Conservation (phyloP, 2,797 vertebrate genomes). For the Oceanodroma leucorhoa region DNA sequence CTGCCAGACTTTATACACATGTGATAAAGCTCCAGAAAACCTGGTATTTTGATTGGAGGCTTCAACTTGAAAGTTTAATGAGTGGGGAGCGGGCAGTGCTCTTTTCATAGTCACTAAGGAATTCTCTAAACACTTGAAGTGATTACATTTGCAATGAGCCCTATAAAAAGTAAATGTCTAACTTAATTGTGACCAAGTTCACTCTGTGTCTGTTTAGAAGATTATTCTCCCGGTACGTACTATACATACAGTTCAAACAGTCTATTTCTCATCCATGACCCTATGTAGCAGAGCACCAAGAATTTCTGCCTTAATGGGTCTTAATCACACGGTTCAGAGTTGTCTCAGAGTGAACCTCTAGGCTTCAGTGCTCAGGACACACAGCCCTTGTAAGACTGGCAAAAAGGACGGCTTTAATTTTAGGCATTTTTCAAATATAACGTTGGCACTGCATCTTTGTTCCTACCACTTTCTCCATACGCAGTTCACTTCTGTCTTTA, state of each 20-base stretch:
- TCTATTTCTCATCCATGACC: not conserved
- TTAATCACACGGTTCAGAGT: accelerated
- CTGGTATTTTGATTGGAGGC: not conserved
- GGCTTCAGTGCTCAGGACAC: not conserved
- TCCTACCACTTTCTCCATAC: not conserved
- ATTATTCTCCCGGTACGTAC: not conserved
- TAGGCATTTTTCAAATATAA: not conserved
- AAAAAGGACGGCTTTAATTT: not conserved
- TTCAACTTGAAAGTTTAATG: not conserved
- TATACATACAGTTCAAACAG: not conserved
- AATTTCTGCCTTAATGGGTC: not conserved
- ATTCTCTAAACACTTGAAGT: not conserved
- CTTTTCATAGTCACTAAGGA: not conserved
- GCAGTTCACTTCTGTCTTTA: not conserved
- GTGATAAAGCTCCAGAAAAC: not conserved
- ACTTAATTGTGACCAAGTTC: not conserved
- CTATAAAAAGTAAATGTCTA: not conserved
- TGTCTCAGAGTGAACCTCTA: not conserved
- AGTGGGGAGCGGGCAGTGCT: not conserved
- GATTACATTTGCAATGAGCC: not conserved
- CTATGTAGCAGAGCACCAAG: not conserved
- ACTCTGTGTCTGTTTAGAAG: not conserved
- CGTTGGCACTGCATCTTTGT: not conserved
- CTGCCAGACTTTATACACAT: not conserved
- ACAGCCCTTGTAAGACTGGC: not conserved